These are phyloP conservation scores for Drosophila repleta DNA, from an alignment of 1,140 invertebrate species.

Conservation along the genomic window DNA sequence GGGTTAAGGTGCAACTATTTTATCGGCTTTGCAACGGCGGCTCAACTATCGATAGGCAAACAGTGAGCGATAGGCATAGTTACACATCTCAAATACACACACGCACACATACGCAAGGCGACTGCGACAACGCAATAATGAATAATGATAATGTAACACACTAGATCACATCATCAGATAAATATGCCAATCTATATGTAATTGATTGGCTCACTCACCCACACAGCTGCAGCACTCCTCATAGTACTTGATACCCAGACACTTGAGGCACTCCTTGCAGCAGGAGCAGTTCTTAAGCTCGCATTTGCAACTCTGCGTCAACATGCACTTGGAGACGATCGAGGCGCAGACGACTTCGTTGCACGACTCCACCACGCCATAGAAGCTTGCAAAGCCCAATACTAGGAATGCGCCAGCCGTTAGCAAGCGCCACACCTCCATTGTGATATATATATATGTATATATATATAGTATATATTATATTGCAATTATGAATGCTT, in stretches of 20 bases:
- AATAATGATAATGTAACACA: constrained; percentile 51
- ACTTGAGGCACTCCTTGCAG: constrained; percentile 95
- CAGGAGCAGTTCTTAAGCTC: constrained; percentile 95
- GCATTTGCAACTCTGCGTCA: constrained; percentile 97
- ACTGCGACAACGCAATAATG: constrained; percentile 42
- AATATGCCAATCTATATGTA: constrained; percentile 11
- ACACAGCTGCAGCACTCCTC: constrained; percentile 98
- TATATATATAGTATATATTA: background rate
- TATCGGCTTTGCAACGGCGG: constrained; percentile 30
- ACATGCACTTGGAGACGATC: constrained; percentile 97
- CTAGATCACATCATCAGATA: constrained; percentile 61
- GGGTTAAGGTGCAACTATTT: constrained; percentile 19
- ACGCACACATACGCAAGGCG: constrained; percentile 42
- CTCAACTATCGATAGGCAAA: constrained; percentile 65
- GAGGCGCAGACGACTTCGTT: constrained; percentile 85
- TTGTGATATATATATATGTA: constrained; percentile 28
- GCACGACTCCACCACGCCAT: constrained; percentile 76
- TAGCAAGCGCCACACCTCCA: constrained; percentile 75
- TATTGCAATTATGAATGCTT: constrained; percentile 5
- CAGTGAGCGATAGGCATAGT: background rate
- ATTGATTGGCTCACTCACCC: constrained; percentile 58
- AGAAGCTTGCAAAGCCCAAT: constrained; percentile 66
- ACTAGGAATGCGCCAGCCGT: constrained; percentile 67
- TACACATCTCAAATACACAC: constrained; percentile 30
- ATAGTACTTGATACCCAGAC: constrained; percentile 94